Evolutionary conservation across 2,888 invertebrate species (phyloP).

Genomic region (Thumatha senex): DNA sequence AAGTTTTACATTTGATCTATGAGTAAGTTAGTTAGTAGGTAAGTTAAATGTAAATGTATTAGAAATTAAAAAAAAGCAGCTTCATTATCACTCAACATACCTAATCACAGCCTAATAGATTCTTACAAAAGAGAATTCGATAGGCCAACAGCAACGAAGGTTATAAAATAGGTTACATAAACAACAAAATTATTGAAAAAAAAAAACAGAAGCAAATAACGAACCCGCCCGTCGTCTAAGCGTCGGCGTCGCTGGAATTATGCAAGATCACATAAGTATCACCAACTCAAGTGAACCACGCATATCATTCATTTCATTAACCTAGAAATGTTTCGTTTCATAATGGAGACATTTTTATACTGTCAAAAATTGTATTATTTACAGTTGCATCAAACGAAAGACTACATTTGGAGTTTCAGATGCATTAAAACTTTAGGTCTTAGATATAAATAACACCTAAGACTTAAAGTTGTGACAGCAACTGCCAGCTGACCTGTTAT

Average conservation of each 20-base stretch:
- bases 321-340: slow-evolving; percentile 38
- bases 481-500: too few species aligned
- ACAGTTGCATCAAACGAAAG: background rate
- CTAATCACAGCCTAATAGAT: too few species aligned
- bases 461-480: too few species aligned
- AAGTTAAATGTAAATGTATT: too few species aligned
- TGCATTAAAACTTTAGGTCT: too few species aligned
- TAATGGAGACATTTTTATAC: slow-evolving; percentile 8
- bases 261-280: slow-evolving; percentile 43
- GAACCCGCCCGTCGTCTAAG: slow-evolving; percentile 19
- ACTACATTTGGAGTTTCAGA: background rate
- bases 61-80: too few species aligned
- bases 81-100: too few species aligned
- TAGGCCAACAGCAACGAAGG: too few species aligned
- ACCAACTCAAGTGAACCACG: slow-evolving; percentile 28
- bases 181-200: slow-evolving; percentile 42
- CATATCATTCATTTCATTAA: slow-evolving; percentile 39
- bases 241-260: slow-evolving; percentile 45
- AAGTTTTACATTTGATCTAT: too few species aligned
- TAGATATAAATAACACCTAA: too few species aligned
- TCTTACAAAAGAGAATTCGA: too few species aligned
- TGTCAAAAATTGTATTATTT: slow-evolving; percentile 2
- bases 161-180: slow-evolving; percentile 25
- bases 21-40: too few species aligned
- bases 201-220: slow-evolving; percentile 32